Percentiles rank a stretch among this genome's conserved stretches.
These are phyloP conservation scores for Stenchaetothrips biformis DNA, from an alignment of 2,888 invertebrate genomes.

Conservation along the genomic window DNA sequence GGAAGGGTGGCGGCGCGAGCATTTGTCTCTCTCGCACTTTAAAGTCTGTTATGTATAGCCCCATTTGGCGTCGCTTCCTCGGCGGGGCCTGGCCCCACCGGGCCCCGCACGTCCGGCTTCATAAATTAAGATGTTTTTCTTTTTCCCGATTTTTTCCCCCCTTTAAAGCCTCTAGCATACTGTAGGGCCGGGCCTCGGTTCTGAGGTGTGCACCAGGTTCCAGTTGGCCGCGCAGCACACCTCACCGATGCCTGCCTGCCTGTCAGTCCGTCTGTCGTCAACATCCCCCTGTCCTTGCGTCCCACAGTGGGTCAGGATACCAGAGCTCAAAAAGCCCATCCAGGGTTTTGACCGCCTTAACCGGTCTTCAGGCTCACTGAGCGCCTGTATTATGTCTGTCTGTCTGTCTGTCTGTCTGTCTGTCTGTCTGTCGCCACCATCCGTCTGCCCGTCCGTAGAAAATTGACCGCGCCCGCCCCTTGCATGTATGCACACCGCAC, in stretches of 20 bases:
- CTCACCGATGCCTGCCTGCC: background rate
- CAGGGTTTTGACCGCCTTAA: too few species aligned
- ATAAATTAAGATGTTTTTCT: slow-evolving; percentile 4
- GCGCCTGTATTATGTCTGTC: background rate
- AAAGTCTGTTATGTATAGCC: slow-evolving; percentile 23
- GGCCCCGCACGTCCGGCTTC: slow-evolving; percentile 5
- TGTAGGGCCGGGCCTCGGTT: too few species aligned
- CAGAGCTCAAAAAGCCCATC: too few species aligned
- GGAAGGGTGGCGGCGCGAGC: background rate
- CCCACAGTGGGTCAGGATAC: too few species aligned
- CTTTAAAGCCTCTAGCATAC: background rate
- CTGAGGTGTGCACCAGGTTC: too few species aligned
- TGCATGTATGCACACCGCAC: too few species aligned
- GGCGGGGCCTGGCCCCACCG: background rate
- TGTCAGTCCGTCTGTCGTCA: background rate
- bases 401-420: background rate
- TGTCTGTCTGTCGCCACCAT: background rate
- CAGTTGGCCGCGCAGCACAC: background rate
- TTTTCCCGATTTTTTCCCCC: background rate
- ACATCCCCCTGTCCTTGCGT: background rate
- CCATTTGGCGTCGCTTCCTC: background rate
- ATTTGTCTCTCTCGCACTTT: slow-evolving; percentile 21
- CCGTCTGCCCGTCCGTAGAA: too few species aligned
- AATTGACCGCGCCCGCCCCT: too few species aligned
- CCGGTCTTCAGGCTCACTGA: background rate